Conservation (phyloP, 1,140 invertebrate genomes). For the Heliconius nattereri region DNA sequence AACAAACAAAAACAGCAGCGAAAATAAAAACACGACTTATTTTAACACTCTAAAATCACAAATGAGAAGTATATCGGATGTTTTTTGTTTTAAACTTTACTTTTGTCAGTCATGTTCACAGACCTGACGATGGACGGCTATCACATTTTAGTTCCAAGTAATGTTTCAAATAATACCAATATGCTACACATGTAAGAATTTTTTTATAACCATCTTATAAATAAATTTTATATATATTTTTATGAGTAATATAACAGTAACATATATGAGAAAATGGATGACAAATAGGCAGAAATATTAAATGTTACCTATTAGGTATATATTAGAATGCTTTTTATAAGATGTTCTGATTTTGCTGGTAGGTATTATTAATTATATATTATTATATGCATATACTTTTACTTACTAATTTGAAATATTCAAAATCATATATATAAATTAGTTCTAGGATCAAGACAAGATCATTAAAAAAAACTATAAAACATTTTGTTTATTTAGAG, state of each 20-base stretch:
- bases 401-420: too few relatives aligned
- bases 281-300: too few relatives aligned
- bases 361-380: too few relatives aligned
- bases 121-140: conserved; percentile 52
- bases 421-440: too few relatives aligned
- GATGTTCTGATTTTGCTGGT: too few relatives aligned
- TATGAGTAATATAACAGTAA: too few relatives aligned
- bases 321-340: too few relatives aligned
- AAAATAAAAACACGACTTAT: conserved; percentile 36
- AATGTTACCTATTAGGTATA: too few relatives aligned
- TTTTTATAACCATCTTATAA: not conserved
- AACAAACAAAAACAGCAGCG: not conserved
- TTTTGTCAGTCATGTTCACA: conserved; percentile 50
- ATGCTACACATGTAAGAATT: conserved; percentile 11
- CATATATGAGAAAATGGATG: too few relatives aligned
- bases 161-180: conserved; percentile 15
- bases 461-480: conserved; percentile 21
- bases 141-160: conserved; percentile 33
- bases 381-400: too few relatives aligned
- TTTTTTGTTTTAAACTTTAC: conserved; percentile 52
- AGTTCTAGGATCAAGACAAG: too few relatives aligned
- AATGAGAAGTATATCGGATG: conserved; percentile 50
- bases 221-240: too few relatives aligned
- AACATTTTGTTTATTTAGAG: conserved; percentile 54
- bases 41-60: conserved; percentile 49